Conservation (phyloP, 2,888 invertebrate species). For the Andrena chrysosceles region DNA sequence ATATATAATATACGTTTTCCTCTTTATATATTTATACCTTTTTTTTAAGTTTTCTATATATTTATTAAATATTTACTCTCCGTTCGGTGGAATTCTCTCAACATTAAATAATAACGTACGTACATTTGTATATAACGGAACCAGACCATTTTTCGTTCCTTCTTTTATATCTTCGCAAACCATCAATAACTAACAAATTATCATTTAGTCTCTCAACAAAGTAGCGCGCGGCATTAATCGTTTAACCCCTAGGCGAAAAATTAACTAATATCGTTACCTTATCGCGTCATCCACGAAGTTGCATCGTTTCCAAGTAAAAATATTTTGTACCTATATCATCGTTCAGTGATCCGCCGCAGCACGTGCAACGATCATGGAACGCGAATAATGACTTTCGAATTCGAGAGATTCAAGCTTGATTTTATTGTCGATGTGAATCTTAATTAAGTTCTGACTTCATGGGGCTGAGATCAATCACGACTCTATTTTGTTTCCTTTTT, state of each 20-base stretch:
- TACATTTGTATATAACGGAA: constrained; percentile 62
- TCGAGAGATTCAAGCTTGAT: neutral
- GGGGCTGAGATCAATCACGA: constrained; percentile 3
- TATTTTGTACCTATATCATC: constrained; percentile 46
- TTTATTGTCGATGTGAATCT: constrained; percentile 10
- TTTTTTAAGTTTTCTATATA: constrained; percentile 55
- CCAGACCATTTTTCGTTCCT: constrained; percentile 42
- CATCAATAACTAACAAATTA: constrained; percentile 65
- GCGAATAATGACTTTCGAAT: constrained; percentile 24
- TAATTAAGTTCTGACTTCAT: neutral
- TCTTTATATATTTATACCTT: constrained; percentile 68
- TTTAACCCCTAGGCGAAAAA: constrained; percentile 49
- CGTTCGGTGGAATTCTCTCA: constrained; percentile 73
- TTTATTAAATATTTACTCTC: constrained; percentile 66
- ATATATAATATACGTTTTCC: constrained; percentile 71
- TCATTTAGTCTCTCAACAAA: constrained; percentile 56
- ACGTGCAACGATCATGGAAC: constrained; percentile 65
- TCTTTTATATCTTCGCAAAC: constrained; percentile 65
- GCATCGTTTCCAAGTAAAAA: constrained; percentile 52
- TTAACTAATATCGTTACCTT: constrained; percentile 44
- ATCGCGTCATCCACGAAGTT: neutral
- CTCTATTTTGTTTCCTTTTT: neutral
- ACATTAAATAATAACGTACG: constrained; percentile 75
- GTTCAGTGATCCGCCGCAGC: constrained; percentile 67
- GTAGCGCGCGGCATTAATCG: constrained; percentile 52